phyloP scores from a whole-genome alignment of 2,113 vertebrate species.

The Chaetops frenatus region DNA sequence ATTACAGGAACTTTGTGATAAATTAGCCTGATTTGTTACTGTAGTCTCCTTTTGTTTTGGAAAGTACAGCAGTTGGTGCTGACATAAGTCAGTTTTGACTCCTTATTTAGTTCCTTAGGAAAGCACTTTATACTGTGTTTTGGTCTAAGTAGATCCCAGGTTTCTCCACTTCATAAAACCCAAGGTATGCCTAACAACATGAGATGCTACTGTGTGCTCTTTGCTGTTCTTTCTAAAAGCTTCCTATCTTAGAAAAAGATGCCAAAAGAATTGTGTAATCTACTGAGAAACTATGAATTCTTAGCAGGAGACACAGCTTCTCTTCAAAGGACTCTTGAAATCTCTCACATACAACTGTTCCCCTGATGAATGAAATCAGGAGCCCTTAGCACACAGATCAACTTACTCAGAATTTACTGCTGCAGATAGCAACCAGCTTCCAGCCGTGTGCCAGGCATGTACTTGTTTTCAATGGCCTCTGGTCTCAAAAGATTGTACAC shows the following conservation, averaged over 20 bases:
- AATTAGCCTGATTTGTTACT: neutral
- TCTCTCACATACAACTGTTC: neutral
- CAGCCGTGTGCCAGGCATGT: neutral
- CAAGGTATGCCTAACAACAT: neutral
- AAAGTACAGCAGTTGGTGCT: neutral
- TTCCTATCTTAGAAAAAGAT: neutral
- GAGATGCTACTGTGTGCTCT: neutral
- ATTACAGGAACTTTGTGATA: neutral
- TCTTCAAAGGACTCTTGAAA: neutral
- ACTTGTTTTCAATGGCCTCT: neutral
- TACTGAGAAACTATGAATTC: neutral
- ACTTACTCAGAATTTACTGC: neutral
- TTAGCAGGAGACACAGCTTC: neutral
- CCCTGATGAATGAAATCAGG: neutral
- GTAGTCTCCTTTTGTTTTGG: neutral
- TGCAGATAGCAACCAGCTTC: neutral
- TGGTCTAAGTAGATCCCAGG: neutral
- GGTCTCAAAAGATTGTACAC: neutral
- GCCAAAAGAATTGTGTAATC: neutral
- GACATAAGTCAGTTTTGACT: neutral
- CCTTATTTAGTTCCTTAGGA: neutral
- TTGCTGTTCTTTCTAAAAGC: neutral
- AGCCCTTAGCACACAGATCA: neutral
- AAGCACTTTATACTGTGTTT: neutral
- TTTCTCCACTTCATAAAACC: neutral